phyloP scores from a whole-genome alignment of 2,113 vertebrate genomes.

The Brienomyrus longianalis region DNA sequence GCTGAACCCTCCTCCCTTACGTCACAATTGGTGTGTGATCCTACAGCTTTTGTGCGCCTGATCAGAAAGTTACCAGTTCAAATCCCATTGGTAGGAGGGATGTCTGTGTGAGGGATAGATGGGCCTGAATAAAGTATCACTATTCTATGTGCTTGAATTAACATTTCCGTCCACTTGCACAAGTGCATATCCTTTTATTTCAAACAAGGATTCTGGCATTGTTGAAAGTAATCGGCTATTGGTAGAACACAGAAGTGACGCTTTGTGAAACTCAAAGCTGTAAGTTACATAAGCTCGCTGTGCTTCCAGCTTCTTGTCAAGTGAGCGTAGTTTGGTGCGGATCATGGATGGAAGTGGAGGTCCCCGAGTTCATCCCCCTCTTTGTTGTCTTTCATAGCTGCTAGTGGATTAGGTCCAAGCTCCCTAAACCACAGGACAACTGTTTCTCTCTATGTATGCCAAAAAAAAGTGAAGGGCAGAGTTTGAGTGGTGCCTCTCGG shows the following conservation, averaged over 20 bases:
- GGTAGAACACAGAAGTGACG: not conserved
- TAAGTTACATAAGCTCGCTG: not conserved
- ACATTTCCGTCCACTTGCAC: not conserved
- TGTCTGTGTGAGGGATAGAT: not conserved
- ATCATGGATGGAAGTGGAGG: not conserved
- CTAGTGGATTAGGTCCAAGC: not conserved
- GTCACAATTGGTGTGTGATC: not conserved
- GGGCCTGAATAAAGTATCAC: not conserved
- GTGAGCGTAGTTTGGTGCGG: not conserved
- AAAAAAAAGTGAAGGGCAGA: not conserved
- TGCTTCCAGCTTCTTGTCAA: not conserved
- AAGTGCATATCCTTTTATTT: not conserved
- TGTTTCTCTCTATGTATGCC: not conserved
- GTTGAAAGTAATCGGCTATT: not conserved
- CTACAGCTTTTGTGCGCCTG: not conserved
- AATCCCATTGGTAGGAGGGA: not conserved
- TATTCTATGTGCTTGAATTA: not conserved
- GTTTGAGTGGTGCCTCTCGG: not conserved
- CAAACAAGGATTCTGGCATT: not conserved
- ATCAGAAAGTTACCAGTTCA: not conserved
- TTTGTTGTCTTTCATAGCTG: constrained; percentile 1
- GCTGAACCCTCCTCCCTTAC: not conserved
- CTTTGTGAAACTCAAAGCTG: not conserved
- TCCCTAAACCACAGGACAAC: not conserved
- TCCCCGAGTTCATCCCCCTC: not conserved